Base-by-base conservation (phyloP, 2,888 invertebrate species). In the Lagria hirta region DNA sequence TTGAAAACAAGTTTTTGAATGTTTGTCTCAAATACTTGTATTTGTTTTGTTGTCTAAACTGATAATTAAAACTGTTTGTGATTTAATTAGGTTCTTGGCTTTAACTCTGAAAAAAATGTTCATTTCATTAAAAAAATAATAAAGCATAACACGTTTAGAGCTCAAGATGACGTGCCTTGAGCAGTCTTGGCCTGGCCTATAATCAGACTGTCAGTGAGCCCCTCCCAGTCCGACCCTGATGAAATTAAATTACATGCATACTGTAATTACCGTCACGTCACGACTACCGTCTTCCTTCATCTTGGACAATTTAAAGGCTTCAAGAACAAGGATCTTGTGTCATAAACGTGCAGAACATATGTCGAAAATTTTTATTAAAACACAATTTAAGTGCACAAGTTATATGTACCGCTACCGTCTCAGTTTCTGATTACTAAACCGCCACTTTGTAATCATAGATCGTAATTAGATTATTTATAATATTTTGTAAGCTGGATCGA, bases 121-220 rank as follows among this genome's bases (percentile, higher is more conserved):
- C n/a, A n/a, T n/a, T n/a, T n/a, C n/a, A n/a, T n/a, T n/a, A n/a
- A n/a, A n/a, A n/a, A n/a, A n/a, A n/a, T n/a, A n/a, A n/a, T n/a
- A n/a, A n/a, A n/a, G n/a, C n/a, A n/a, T n/a, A n/a, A n/a, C n/a
- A n/a, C n/a, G n/a, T n/a, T n/a, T n/a, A 56, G 50, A 57, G 45
- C 43, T 40, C 48, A 52, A 55, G 57, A 52, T 57, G 60, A 64
- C 61, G 56, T 58, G 51, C 57, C 51, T 55, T 50, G 55, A 55
- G 55, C 57, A 43, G 48, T 50, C 48, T 30, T 29, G 43, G 46
- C 49, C 62, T 65, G 60, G 61, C 63, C 70, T 66, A 62, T 69
- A 71, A 72, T 72, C 70, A 71, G 65, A 58, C 69, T 71, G 71
- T 72, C 72, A 69, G 55, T 71, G 65, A 62, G 56, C 70, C 60